Evolutionary conservation across 1,140 invertebrate genomes (phyloP), one percentile per base, ranked within the genome.

Genomic region (Wiebesia pumilae): DNA sequence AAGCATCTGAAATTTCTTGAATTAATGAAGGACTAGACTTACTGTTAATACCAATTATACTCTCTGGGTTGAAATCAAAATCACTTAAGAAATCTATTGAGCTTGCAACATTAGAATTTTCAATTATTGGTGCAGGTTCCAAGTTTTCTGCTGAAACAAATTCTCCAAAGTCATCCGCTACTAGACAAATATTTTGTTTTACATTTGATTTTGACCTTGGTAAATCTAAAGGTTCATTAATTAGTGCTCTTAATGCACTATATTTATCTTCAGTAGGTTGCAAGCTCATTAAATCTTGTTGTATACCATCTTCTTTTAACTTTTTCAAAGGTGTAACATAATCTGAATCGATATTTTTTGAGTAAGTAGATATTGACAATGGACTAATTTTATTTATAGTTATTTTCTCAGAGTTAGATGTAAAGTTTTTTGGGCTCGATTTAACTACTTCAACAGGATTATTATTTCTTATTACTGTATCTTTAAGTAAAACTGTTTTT

Each of bases 111-210:
- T 88, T 84, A 47, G 90, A 85, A 83, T 86, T 79, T 83, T 91
- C 90, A 51, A 85, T 40, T n/a, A 83, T 77, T 62, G 84, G 58
- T 62, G 87, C 40, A 82, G 89, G 81, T 27, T 85, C 47, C 19
- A 89, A 75, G 38, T 93, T 90, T 85, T 94, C 91, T 9, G 94
- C 94, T 35, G 93, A 94, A 75, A 95, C 92, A 90, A 95, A 96
- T 79, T 95, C 95, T 54, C 95, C 95, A 92, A 95, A 95, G 87
- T 95, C 95, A 87, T 95, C 95, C 19, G 33, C 71, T 9, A 84
- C 77, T 81, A 51, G 40, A 85, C 2, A 62, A 38, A 30, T 35
- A 82, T 16, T 73, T 40, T 65, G 1, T 24, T 88, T 88, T 87
- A 75, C 43, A 75, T 80, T 84, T 51, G 79, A 27, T 88, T 90